A percentile compares a stretch with the other conserved stretches of the same genome.
Conservation (phyloP, 2,797 vertebrate species). For the Chrysocyon brachyurus region DNA sequence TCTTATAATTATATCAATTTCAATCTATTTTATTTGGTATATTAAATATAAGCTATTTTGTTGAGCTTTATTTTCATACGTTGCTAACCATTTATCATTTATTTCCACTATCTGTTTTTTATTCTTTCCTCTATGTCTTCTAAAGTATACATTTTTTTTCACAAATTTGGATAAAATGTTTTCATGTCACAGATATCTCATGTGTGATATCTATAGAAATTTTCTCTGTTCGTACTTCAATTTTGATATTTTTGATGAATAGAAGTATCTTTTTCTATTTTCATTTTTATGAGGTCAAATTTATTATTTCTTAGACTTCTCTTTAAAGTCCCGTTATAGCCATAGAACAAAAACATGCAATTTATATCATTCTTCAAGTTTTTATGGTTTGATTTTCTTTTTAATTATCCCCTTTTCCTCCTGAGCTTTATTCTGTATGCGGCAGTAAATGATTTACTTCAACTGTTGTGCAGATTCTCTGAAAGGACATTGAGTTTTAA, state of each 20-base stretch:
- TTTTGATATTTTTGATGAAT: background rate
- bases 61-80: slow-evolving; percentile 39
- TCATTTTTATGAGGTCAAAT: slow-evolving; percentile 29
- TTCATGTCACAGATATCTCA: background rate
- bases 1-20: background rate
- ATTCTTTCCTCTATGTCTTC: background rate
- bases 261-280: background rate
- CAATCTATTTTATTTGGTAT: background rate
- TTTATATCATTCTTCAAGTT: background rate
- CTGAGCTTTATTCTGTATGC: slow-evolving; percentile 40
- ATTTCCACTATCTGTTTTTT: background rate
- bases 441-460: slow-evolving; percentile 10
- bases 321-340: background rate
- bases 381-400: slow-evolving; percentile 17
- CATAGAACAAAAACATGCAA: background rate
- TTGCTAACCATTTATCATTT: background rate
- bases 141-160: background rate
- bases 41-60: background rate
- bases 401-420: background rate
- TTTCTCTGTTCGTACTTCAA: slow-evolving; percentile 15
- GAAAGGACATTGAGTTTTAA: slow-evolving; percentile 25
- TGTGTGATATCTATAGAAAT: background rate
- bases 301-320: slow-evolving; percentile 29
- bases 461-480: slow-evolving; percentile 26
- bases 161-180: background rate